Base-by-base conservation (phyloP, 2,113 vertebrate species). In the Mellivora capensis region DNA sequence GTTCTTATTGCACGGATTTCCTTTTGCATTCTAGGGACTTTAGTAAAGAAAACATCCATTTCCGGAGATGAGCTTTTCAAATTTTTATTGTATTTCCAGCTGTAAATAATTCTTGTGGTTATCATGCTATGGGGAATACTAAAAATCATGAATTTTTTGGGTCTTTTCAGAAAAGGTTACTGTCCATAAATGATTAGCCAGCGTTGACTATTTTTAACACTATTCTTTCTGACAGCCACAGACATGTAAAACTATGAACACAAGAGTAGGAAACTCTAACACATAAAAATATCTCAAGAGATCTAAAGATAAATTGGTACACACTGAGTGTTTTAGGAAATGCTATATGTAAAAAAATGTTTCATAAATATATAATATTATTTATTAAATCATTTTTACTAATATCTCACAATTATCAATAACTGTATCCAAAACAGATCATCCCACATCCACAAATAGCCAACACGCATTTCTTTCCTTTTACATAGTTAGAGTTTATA, bases 41-140 rank as follows among this genome's bases (percentile, higher is more conserved):
- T 62, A 93, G 37, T 42, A 95, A 97, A 92, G 72, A 87, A 97
- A 96, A 95, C 34, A 93, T 81, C 25, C 52, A 72, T 93, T 96
- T 97, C 93, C 39, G 3, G 89, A 95, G 87, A 90, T 67, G 37
- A 93, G 31, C 39, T 87, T 96, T 93, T 91, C 72, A 49, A 94
- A 87, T 84, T 96, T 90, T 97, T 95, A 92, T 90, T 90, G 6
- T 57, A 89, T 62, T 91, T 84, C 87, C 84, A 96, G 91, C 94
- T 97, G 37, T 81, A 97, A 97, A 97, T 44, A 98, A 97, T 94
- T 93, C 31, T 21, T 72, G 37, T 57, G 42, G 20, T 54, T 71
- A 94, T 47, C 59, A 93, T 34, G n/a, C 44, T 71, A 23, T 61
- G n/a, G 11, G 4, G 52, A 82, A 97, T 86, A 90, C 44, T 52